Conservation (phyloP, 1,140 invertebrate genomes). For the Lithobius niger region DNA sequence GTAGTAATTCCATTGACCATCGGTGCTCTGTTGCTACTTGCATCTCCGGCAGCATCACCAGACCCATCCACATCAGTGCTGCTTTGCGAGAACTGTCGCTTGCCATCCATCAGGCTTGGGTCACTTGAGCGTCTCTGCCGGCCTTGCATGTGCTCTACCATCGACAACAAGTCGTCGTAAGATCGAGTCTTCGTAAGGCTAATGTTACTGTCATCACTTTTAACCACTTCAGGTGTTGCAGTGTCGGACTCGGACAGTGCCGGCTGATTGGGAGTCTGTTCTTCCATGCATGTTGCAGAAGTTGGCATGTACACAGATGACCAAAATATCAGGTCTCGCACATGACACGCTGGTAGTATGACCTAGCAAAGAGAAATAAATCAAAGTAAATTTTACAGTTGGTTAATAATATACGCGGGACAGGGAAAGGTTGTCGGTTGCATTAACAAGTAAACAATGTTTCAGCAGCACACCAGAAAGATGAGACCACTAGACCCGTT, state of each 20-base stretch:
- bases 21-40: neutral
- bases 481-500: too few relatives aligned
- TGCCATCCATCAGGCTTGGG: constrained; percentile 45
- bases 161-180: constrained; percentile 57
- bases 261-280: constrained; percentile 25
- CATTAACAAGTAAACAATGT: too few relatives aligned
- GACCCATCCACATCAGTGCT: neutral
- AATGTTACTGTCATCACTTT: constrained; percentile 14
- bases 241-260: constrained; percentile 9
- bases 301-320: constrained; percentile 57
- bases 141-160: constrained; percentile 42
- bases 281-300: constrained; percentile 28
- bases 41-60: neutral
- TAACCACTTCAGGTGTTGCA: constrained; percentile 11
- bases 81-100: neutral
- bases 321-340: constrained; percentile 70
- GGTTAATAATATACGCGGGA: too few relatives aligned
- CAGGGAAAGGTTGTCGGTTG: too few relatives aligned
- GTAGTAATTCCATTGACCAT: neutral
- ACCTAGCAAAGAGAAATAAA: neutral
- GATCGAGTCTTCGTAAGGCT: constrained; percentile 32
- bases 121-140: constrained; percentile 58
- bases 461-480: too few relatives aligned
- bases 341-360: constrained; percentile 49
- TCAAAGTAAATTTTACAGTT: too few relatives aligned